Evolutionary conservation across 2,113 vertebrate genomes (phyloP).

Genomic region (Ornithorhynchus anatinus): DNA sequence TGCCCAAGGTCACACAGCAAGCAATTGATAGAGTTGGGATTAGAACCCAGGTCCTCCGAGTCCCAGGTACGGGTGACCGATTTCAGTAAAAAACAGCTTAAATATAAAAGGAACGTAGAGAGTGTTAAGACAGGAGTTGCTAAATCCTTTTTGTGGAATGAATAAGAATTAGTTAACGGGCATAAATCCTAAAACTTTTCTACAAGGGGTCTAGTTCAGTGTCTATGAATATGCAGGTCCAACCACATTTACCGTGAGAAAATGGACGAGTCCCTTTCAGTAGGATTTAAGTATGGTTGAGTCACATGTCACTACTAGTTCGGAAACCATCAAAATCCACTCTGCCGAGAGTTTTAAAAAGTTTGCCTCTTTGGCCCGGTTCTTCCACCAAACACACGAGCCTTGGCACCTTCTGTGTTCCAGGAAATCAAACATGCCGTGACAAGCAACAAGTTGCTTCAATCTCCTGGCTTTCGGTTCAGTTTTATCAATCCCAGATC

Average conservation of each 20-base stretch:
- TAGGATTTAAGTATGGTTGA: neutral
- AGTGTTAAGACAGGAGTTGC: conserved; percentile 40
- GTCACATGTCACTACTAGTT: neutral
- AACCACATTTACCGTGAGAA: neutral
- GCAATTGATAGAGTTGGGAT: too few species aligned
- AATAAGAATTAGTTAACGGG: conserved; percentile 37
- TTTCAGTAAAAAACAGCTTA: conserved; percentile 44
- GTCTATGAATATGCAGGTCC: conserved; percentile 24
- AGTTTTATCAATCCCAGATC: neutral
- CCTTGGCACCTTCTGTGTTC: neutral
- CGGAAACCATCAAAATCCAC: neutral
- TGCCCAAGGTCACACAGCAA: too few species aligned
- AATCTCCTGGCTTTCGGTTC: conserved; percentile 8
- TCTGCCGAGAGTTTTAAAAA: neutral
- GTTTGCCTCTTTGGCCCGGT: neutral
- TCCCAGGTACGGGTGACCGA: conserved; percentile 38
- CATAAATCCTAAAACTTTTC: conserved; percentile 1
- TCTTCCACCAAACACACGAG: neutral
- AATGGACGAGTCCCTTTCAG: neutral
- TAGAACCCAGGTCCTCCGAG: too few species aligned
- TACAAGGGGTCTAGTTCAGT: conserved; percentile 8
- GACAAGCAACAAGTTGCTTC: neutral
- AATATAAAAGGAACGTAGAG: conserved; percentile 30
- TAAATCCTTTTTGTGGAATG: conserved; percentile 39
- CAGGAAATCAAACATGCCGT: conserved; percentile 24